Conservation (phyloP, 2,113 vertebrate species). For the Pimephales promelas region DNA sequence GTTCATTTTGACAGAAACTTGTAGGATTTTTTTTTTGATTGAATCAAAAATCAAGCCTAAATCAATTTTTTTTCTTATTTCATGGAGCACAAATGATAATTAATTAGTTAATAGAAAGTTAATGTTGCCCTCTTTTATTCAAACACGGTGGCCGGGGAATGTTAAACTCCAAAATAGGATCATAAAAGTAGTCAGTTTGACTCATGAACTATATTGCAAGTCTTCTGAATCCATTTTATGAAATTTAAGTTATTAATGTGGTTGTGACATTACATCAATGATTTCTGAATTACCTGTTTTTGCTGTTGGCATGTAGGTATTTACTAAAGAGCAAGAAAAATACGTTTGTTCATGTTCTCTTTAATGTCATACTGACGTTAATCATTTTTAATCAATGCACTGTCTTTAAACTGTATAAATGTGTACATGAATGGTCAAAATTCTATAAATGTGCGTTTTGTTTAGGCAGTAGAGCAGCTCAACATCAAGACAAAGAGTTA, state of each 20-base stretch:
- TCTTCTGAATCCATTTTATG: background rate
- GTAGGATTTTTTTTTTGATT: too few species aligned
- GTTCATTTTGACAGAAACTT: background rate
- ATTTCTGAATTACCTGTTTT: background rate
- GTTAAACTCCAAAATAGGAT: background rate
- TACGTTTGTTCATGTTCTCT: background rate
- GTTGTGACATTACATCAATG: background rate
- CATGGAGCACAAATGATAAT: background rate
- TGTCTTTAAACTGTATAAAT: background rate
- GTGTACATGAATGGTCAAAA: background rate
- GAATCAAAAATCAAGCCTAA: too few species aligned
- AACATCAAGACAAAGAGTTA: conserved; percentile 95
- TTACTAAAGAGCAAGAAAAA: background rate
- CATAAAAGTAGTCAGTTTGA: background rate
- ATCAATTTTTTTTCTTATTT: background rate
- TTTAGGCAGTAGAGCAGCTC: conserved; percentile 89
- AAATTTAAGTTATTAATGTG: background rate
- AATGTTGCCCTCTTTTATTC: background rate
- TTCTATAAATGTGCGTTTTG: conserved; percentile 12
- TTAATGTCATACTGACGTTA: background rate
- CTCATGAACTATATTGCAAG: background rate
- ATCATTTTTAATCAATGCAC: background rate
- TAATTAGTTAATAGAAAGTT: background rate
- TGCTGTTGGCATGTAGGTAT: background rate
- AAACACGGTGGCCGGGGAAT: background rate